Evolutionary conservation across 2,797 vertebrate genomes (phyloP), one percentile per base, ranked within the genome.

Genomic region (Molossus molossus): DNA sequence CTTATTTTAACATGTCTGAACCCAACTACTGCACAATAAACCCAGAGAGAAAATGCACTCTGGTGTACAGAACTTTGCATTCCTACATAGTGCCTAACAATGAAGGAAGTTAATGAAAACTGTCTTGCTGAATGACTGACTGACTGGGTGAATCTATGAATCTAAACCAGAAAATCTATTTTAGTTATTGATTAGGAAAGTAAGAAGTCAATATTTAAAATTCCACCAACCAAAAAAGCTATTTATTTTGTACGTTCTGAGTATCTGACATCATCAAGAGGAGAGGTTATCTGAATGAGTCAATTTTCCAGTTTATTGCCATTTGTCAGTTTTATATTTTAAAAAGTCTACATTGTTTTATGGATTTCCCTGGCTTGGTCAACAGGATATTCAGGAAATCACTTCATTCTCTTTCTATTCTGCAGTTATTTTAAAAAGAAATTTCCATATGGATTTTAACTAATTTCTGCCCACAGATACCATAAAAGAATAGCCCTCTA

Each of bases 81-180:
- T 67, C 21, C 29, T 62, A 33, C 70, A 67, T 3, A 18, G 7
- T 48, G 14, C 5, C n/a, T 37, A 58, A 76, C 2, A 65, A 58
- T 17, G 72, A n/a, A 84, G 6, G 15, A 82, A 60, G 23, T 29
- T 83, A 85, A 72, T 15, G 17, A 70, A 92, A 88, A 57, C 2
- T 13, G 2, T 55, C 60, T 88, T 86, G 27, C 8, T 81, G 25
- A 83, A 20, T 48, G 77, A 37, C 40, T 70, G 17, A 27, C 27
- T 27, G 25, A 57, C 12, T 27, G 14, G 55, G 15, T 9, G 29
- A n/a, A 79, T 17, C 21, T 13, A 85, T 55, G n/a, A 60, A 91
- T 60, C 13, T n/a, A 67, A 84, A 60, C 29, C 17, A 87, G n/a
- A 94, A 94, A 96, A 58, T 92, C 76, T 57, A 72, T 64, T 80